phyloP scores from a whole-genome alignment of 2,113 vertebrate genomes.

The Marmota flaviventris region DNA sequence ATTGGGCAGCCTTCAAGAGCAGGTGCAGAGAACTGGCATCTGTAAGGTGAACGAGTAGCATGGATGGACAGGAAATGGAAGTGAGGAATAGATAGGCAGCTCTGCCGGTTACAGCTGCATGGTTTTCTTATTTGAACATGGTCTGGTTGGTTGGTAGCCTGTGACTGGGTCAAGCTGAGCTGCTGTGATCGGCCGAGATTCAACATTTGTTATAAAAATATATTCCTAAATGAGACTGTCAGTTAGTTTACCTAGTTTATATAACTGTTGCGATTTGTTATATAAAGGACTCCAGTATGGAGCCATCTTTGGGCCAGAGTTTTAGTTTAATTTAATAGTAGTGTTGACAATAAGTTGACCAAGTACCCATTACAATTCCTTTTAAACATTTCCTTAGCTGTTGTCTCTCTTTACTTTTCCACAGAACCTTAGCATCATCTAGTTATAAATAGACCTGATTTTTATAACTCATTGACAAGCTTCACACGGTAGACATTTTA shows the following conservation, averaged over 20 bases:
- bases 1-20: neutral
- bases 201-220: neutral
- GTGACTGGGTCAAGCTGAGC: neutral
- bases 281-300: neutral
- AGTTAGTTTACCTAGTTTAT: neutral
- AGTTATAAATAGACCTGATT: neutral
- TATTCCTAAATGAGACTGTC: neutral
- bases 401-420: neutral
- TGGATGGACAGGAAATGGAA: neutral
- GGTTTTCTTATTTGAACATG: neutral
- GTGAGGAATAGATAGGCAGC: neutral
- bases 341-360: neutral
- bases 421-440: neutral
- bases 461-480: constrained; percentile 20
- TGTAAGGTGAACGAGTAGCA: neutral
- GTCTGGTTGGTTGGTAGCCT: neutral
- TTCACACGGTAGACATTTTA: neutral
- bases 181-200: neutral
- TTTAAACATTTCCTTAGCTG: neutral
- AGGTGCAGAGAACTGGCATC: neutral
- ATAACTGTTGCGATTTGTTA: neutral
- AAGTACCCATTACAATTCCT: neutral
- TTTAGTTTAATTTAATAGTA: neutral
- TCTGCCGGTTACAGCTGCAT: neutral
- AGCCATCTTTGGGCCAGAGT: neutral